Evolutionary conservation across 2,888 invertebrate species (phyloP).

Genomic region (Eupithecia inturbata): DNA sequence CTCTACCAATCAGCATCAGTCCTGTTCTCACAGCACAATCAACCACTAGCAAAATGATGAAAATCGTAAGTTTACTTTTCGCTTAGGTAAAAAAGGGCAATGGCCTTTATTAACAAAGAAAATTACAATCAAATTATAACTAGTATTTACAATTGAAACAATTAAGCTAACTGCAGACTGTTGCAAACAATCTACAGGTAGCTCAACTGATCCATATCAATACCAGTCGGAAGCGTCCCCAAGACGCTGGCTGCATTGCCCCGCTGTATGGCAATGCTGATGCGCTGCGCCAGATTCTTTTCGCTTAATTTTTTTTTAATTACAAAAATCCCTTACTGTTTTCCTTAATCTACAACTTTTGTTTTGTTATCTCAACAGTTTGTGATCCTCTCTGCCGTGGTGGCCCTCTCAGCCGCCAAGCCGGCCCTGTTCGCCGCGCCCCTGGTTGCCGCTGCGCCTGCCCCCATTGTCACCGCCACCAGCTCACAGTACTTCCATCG

Average conservation of each 20-base stretch:
- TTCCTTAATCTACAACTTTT: neutral
- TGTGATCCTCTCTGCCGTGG: conserved; percentile 66
- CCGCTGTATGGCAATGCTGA: too few species aligned
- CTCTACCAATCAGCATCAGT: conserved; percentile 57
- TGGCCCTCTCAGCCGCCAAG: conserved; percentile 70
- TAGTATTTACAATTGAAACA: too few species aligned
- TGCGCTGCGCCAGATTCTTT: too few species aligned
- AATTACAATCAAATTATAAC: too few species aligned
- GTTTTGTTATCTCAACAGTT: conserved; percentile 56
- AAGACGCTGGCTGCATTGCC: too few species aligned
- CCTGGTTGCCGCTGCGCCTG: conserved; percentile 70
- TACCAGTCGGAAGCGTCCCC: too few species aligned
- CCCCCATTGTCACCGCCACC: conserved; percentile 85
- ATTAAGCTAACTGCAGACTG: too few species aligned
- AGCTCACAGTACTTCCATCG: conserved; percentile 88
- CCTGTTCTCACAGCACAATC: conserved; percentile 61
- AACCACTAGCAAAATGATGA: conserved; percentile 73
- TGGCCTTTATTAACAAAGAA: too few species aligned
- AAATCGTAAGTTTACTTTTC: conserved; percentile 64
- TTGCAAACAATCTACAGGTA: too few species aligned
- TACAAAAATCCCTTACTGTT: neutral
- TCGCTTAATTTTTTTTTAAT: too few species aligned
- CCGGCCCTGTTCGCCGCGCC: conserved; percentile 66
- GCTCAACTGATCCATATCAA: too few species aligned
- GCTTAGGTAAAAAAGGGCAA: too few species aligned